Percentiles rank a stretch among this genome's conserved stretches.
phyloP scores from a whole-genome alignment of 2,113 vertebrate species.

The Petroica traversi region DNA sequence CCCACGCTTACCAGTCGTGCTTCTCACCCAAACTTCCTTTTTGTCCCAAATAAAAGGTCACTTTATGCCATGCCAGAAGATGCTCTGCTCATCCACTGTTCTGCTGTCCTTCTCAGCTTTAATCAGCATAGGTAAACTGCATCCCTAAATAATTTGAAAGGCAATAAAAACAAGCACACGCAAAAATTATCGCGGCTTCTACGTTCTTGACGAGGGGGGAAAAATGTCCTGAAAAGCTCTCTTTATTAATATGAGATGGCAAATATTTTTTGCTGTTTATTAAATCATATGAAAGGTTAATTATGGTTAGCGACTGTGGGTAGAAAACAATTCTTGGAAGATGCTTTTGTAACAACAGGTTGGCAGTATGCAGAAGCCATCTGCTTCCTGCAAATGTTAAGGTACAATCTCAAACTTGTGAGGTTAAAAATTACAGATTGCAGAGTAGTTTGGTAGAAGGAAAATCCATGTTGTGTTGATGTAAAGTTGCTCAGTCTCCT shows the following conservation, averaged over 20 bases:
- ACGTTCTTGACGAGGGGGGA: neutral
- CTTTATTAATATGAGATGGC: constrained; percentile 70
- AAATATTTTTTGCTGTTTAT: constrained; percentile 79
- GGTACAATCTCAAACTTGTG: constrained; percentile 81
- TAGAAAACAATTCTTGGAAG: constrained; percentile 81
- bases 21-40: neutral
- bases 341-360: constrained; percentile 82
- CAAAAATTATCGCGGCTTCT: neutral
- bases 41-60: neutral
- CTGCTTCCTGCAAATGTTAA: constrained; percentile 83
- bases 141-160: neutral
- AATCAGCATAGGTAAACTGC: neutral
- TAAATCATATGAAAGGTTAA: constrained; percentile 78
- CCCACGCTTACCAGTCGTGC: neutral
- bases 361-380: constrained; percentile 80
- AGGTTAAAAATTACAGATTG: constrained; percentile 81
- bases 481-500: constrained; percentile 75
- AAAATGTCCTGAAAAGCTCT: constrained; percentile 52
- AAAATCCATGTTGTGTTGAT: constrained; percentile 78
- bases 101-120: neutral
- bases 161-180: neutral
- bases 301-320: constrained; percentile 75
- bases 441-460: constrained; percentile 66
- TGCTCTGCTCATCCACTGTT: neutral
- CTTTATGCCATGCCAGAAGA: neutral